These are phyloP conservation scores for Pygoscelis antarcticus DNA, from an alignment of 2,113 vertebrate genomes.

Conservation along the genomic window DNA sequence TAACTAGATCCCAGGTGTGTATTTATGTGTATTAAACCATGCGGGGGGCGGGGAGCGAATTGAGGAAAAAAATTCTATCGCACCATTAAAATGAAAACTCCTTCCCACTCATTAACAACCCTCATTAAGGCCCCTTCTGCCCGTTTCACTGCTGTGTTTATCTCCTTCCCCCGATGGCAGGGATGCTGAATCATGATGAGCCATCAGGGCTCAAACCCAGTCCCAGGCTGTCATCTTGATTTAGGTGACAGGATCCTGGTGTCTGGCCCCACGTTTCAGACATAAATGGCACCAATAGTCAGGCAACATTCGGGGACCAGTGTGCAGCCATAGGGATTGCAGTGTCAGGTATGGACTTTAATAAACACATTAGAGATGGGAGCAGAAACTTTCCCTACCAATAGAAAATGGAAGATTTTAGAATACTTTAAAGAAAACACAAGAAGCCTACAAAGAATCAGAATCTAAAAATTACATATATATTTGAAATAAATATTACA, in stretches of 20 bases:
- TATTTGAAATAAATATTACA: neutral
- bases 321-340: neutral
- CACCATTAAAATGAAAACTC: neutral
- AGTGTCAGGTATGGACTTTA: neutral
- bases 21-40: neutral
- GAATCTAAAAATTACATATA: neutral
- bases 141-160: neutral
- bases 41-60: neutral
- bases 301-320: neutral
- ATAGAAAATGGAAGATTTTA: neutral
- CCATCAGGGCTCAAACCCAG: neutral
- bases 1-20: neutral
- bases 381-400: neutral
- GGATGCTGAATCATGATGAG: neutral
- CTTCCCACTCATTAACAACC: neutral
- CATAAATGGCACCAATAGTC: neutral
- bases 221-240: neutral
- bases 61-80: neutral
- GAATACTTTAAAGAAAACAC: neutral
- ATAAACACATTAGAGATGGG: neutral
- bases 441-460: neutral
- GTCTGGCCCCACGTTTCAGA: slow-evolving; percentile 21
- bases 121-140: neutral
- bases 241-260: neutral
- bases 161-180: neutral